Evolutionary conservation across 2,113 vertebrate species (phyloP), one percentile per base, ranked within the genome.

Genomic region (Stigmatopora argus): DNA sequence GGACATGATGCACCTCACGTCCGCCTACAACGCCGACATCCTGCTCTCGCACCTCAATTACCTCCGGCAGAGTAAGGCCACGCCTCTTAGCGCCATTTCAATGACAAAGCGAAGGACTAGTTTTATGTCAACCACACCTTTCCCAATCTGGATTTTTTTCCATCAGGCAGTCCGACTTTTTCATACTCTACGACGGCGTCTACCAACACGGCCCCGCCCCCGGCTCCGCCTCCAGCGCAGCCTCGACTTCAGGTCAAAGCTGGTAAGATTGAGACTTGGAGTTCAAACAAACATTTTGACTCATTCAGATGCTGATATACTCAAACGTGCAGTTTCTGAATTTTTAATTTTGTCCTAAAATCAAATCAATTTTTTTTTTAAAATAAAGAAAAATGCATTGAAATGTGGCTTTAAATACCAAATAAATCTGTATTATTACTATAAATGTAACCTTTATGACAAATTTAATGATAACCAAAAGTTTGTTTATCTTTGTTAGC

Each of bases 21-120:
- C 93, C 0, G 77, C 88, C 7, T 93, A 92, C 87, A 93, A 93
- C 18, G 88, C 91, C 3, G 93, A 94, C 64, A 90, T 93, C 78
- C 88, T 94, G 78, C 88, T 94, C 17, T 93, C 92, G 0, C 93
- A 94, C 81, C 88, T 94, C 76, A 88, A 72, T 70, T 93, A 92
- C 87, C 91, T 94, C 80, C 86, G 91, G 9, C 91, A 93, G 85
- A 93, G 93, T 94, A 91, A 87, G 92, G 38, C 52, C 12, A 34
- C 12, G 59, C 19, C 15, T 1, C 0, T 23, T 49, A 10, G 38
- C 26, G 26, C 9, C 38, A 41, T 41, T 10, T 41, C 38, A 31
- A 31, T 3, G 26, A 31, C 26, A 31, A 31, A 31, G 26, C 26
- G 2, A 31, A n/a, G n/a, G n/a, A n/a, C n/a, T n/a, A n/a, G n/a